Conservation (phyloP, 2,113 vertebrate species). For the Halcyon malimbica region DNA sequence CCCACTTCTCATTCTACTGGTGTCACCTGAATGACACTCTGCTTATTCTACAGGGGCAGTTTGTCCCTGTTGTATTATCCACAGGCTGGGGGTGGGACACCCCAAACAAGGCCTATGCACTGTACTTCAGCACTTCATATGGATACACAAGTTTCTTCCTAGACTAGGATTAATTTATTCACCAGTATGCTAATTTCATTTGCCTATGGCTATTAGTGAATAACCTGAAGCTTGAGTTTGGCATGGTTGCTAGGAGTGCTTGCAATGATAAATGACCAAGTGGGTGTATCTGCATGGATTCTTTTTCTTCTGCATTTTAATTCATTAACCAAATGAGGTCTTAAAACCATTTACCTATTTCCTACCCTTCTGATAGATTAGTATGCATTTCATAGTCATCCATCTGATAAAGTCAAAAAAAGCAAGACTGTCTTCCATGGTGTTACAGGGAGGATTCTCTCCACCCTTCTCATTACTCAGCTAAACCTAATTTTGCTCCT, state of each 20-base stretch:
- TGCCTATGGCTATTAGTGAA: constrained; percentile 59
- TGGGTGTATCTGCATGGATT: constrained; percentile 3
- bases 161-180: constrained; percentile 45
- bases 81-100: not conserved
- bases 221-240: constrained; percentile 44
- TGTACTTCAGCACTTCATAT: not conserved
- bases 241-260: constrained; percentile 15
- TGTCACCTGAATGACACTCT: not conserved
- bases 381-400: constrained; percentile 22
- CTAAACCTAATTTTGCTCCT: constrained; percentile 14
- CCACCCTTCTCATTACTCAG: constrained; percentile 8
- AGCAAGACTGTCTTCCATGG: not conserved
- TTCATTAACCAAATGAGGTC: constrained; percentile 72
- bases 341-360: constrained; percentile 53
- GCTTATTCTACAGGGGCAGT: not conserved
- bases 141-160: not conserved
- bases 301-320: constrained; percentile 62
- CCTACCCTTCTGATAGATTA: constrained; percentile 51
- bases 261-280: constrained; percentile 57
- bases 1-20: not conserved
- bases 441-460: not conserved
- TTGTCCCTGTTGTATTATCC: not conserved
- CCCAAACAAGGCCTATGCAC: not conserved
- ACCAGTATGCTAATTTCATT: constrained; percentile 61
- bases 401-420: constrained; percentile 36